Evolutionary conservation across 2,888 invertebrate genomes (phyloP).

Genomic region (Autographa gamma): DNA sequence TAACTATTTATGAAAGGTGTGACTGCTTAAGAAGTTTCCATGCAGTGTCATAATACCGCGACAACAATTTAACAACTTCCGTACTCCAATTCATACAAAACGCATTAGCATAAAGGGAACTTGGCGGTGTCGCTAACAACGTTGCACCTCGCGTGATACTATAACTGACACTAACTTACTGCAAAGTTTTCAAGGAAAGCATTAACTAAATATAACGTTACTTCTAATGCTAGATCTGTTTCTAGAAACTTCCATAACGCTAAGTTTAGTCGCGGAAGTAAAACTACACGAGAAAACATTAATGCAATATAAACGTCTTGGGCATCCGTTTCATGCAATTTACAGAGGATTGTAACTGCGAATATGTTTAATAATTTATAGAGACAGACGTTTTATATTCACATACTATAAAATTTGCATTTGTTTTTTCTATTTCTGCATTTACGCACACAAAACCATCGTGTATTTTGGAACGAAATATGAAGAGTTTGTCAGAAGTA

Average conservation of each 20-base stretch:
- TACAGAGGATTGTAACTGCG: neutral
- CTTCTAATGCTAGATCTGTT: constrained; percentile 37
- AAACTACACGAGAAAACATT: constrained; percentile 28
- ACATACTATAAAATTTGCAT: neutral
- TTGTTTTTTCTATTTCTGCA: neutral
- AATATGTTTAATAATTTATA: neutral
- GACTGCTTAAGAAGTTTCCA: neutral
- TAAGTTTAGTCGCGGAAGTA: constrained; percentile 30
- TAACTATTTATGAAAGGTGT: neutral
- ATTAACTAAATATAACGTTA: constrained; percentile 48
- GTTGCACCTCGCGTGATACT: constrained; percentile 34
- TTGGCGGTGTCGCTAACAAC: constrained; percentile 21
- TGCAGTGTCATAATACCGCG: neutral
- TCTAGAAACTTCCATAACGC: constrained; percentile 37
- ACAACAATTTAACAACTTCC: neutral
- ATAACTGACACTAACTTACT: constrained; percentile 29
- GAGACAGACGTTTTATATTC: neutral
- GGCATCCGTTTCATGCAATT: constrained; percentile 7
- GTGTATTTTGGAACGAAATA: neutral
- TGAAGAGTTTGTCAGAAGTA: neutral
- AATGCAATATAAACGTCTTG: constrained; percentile 2
- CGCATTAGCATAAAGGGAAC: constrained; percentile 15
- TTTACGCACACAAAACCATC: neutral
- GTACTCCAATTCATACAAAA: neutral
- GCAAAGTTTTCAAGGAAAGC: constrained; percentile 41